phyloP scores from a whole-genome alignment of 2,888 invertebrate genomes.

The Tuta absoluta region DNA sequence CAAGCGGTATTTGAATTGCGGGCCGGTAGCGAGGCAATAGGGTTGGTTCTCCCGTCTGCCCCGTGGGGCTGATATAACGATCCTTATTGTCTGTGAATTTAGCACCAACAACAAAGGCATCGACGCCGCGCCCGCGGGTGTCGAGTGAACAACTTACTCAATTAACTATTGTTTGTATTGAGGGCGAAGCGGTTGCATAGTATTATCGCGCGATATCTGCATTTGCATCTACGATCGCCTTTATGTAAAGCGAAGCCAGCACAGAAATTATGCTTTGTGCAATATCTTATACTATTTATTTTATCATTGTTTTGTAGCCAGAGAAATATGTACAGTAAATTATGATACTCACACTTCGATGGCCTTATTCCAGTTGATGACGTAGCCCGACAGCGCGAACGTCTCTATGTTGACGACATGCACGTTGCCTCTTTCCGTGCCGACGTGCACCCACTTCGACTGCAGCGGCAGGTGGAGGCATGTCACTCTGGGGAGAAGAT shows the following conservation, averaged over 20 bases:
- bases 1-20: slow-evolving; percentile 57
- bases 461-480: slow-evolving; percentile 97
- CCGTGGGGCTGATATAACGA: slow-evolving; percentile 63
- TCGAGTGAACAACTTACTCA: slow-evolving; percentile 44
- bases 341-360: slow-evolving; percentile 96
- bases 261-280: not conserved
- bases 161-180: slow-evolving; percentile 49
- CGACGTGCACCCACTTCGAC: slow-evolving; percentile 99
- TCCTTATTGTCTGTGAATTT: slow-evolving; percentile 62
- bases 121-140: slow-evolving; percentile 34
- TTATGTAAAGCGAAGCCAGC: slow-evolving; percentile 10
- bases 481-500: slow-evolving; percentile 87
- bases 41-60: slow-evolving; percentile 47
- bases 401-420: slow-evolving; percentile 98
- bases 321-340: not conserved
- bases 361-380: slow-evolving; percentile 99
- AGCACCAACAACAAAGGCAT: slow-evolving; percentile 48
- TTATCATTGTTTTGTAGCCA: too few species aligned
- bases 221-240: slow-evolving; percentile 5
- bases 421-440: slow-evolving; percentile 98
- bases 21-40: slow-evolving; percentile 48
- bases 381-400: slow-evolving; percentile 97
- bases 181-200: not conserved
- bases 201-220: slow-evolving; percentile 15
- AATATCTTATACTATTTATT: not conserved